Evolutionary conservation across 2,888 invertebrate genomes (phyloP).

Genomic region (Tachina grossa): DNA sequence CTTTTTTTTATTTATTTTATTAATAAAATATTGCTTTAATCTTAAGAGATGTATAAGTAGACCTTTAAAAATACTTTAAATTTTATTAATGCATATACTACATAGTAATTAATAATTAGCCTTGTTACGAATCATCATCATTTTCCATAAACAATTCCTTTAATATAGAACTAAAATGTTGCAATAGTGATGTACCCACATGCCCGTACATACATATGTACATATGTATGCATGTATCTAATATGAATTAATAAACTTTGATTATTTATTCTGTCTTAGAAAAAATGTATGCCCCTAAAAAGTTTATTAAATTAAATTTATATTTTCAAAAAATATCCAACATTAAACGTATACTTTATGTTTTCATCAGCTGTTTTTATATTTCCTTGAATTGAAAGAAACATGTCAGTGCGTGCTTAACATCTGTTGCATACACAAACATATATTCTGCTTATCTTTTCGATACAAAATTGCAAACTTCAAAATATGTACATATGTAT

Average conservation of each 20-base stretch:
- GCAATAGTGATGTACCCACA: not conserved
- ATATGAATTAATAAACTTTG: not conserved
- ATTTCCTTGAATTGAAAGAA: conserved; percentile 12
- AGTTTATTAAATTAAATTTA: too few relatives aligned
- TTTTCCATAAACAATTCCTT: not conserved
- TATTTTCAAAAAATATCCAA: not conserved
- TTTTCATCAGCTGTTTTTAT: conserved; percentile 51
- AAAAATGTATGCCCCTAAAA: not conserved
- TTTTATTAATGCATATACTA: too few relatives aligned
- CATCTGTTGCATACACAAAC: conserved; percentile 35
- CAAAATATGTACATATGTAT: not conserved
- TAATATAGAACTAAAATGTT: not conserved
- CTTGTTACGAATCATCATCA: too few relatives aligned
- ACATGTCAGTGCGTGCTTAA: conserved; percentile 60
- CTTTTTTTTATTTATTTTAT: too few relatives aligned
- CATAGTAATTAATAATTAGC: too few relatives aligned
- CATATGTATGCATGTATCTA: not conserved
- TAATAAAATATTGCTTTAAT: too few relatives aligned
- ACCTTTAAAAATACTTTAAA: too few relatives aligned
- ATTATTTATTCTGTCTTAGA: not conserved
- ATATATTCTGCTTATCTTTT: conserved; percentile 26
- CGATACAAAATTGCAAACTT: conserved; percentile 42
- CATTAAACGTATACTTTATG: conserved; percentile 21
- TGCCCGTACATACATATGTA: not conserved
- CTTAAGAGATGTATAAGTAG: too few relatives aligned